These are phyloP conservation scores for Myiothlypis coronata DNA, from an alignment of 2,797 vertebrate genomes.

Conservation along the genomic window DNA sequence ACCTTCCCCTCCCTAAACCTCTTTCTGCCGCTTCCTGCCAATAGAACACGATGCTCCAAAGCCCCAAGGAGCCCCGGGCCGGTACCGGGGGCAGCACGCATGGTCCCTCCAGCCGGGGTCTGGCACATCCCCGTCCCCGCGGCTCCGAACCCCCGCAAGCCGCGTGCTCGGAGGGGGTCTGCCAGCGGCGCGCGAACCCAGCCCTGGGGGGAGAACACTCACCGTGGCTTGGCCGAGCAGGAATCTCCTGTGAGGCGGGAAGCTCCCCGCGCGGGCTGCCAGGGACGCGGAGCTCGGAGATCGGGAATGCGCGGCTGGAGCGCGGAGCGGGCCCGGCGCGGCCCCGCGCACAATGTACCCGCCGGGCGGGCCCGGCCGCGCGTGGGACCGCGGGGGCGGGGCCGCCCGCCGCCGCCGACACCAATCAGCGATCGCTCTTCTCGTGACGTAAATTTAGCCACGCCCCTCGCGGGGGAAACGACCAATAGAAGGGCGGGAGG, in stretches of 20 bases:
- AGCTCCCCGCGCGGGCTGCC: neutral
- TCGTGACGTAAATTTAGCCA: accelerated
- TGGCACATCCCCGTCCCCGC: neutral
- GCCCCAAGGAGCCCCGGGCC: neutral
- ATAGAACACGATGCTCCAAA: neutral
- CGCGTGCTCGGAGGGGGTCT: accelerated
- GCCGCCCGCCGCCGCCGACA: accelerated
- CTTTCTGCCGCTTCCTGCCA: neutral
- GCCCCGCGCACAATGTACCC: neutral
- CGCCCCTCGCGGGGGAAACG: accelerated
- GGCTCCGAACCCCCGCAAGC: neutral
- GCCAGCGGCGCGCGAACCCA: neutral
- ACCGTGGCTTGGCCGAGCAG: neutral
- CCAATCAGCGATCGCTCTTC: neutral
- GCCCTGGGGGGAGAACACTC: neutral
- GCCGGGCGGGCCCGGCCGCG: constrained; percentile 47
- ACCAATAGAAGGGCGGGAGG: neutral
- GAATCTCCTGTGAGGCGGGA: neutral
- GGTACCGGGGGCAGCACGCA: neutral
- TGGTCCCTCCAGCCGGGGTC: neutral
- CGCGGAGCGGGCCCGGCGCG: neutral
- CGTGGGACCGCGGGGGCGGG: constrained; percentile 32
- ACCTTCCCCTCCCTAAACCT: too few relatives aligned
- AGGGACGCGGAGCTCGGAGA: too few relatives aligned
- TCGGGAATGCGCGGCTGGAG: neutral